phyloP scores from a whole-genome alignment of 2,888 invertebrate species.

The Drosophila picticornis region DNA sequence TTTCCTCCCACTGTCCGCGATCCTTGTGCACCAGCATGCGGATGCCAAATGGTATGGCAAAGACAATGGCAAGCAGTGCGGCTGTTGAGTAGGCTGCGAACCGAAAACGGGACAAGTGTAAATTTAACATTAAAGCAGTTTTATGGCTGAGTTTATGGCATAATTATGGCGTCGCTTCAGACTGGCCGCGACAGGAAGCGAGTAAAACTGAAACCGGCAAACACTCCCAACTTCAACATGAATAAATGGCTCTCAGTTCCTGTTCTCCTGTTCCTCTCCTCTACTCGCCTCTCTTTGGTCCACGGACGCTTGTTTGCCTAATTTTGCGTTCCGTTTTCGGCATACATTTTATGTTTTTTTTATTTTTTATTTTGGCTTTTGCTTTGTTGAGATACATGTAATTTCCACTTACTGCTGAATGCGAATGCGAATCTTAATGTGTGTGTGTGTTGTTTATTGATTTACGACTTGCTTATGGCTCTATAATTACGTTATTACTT shows the following conservation, averaged over 20 bases:
- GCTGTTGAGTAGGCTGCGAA: constrained; percentile 90
- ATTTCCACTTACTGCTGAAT: constrained; percentile 42
- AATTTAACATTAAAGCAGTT: constrained; percentile 45
- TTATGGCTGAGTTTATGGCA: constrained; percentile 73
- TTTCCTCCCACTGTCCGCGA: constrained; percentile 88
- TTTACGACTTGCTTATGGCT: constrained; percentile 75
- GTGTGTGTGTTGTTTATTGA: constrained; percentile 59
- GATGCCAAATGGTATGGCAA: constrained; percentile 89
- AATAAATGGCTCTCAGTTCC: constrained; percentile 63
- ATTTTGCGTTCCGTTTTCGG: constrained; percentile 23
- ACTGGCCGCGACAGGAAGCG: constrained; percentile 51
- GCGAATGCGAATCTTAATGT: constrained; percentile 4
- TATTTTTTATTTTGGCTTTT: constrained; percentile 5
- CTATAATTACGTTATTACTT: constrained; percentile 77
- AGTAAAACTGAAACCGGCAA: constrained; percentile 25
- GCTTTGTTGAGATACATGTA: constrained; percentile 31
- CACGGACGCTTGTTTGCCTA: constrained; percentile 17
- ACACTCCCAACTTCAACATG: constrained; percentile 14
- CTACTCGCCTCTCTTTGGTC: background rate
- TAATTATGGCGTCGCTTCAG: constrained; percentile 69
- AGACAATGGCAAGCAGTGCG: constrained; percentile 90
- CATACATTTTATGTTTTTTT: constrained; percentile 31
- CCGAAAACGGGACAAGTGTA: constrained; percentile 35
- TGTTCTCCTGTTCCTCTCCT: constrained; percentile 19
- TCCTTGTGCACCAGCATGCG: constrained; percentile 89